Evolutionary conservation across 2,888 invertebrate species (phyloP), one percentile per base, ranked within the genome.

Genomic region (Xylota sylvarum): DNA sequence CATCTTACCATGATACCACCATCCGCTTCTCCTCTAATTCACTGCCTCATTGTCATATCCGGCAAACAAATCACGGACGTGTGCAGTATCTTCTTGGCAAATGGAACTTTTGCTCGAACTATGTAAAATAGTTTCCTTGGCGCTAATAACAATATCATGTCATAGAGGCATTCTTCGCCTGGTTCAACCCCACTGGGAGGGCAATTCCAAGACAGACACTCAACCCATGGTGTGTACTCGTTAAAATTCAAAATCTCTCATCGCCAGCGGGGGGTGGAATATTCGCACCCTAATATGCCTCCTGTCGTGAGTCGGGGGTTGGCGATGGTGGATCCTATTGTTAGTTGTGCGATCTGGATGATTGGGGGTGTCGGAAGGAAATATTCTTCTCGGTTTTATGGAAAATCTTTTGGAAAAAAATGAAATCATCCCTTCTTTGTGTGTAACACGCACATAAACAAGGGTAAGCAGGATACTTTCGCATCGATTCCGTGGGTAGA

Each of bases 381-480:
- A 37, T 56, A 40, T 46, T 32, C 32, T 10, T 40, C 19, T 30
- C n/a, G 30, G 30, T 10, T 56, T 52, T 52, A 23, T 46, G 9
- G 48, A 48, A 48, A 48, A 48, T 48, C 48, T 48, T 9, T 30
- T n/a, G 19, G 30, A 58, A 40, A 56, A 23, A 27, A 23, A 32
- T 23, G 55, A 23, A 67, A 76, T 37, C 50, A 69, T 50, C 67
- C 58, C 58, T 50, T 6, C 10, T 77, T 50, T 58, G 58, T 60
- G 67, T 67, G 67, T 37, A 79, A 62, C 67, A 81, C 60, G 67
- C 69, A 81, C 70, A 64, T 74, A 76, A 81, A 76, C 74, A 69
- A 69, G 46, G 69, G 64, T 69, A 69, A 74, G 60, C 67, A 73
- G 73, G 73, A 73, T 69, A 69, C 67, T 60, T 67, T 67, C 50